phyloP scores from a whole-genome alignment of 2,797 vertebrate species.

The Eremophila alpestris region DNA sequence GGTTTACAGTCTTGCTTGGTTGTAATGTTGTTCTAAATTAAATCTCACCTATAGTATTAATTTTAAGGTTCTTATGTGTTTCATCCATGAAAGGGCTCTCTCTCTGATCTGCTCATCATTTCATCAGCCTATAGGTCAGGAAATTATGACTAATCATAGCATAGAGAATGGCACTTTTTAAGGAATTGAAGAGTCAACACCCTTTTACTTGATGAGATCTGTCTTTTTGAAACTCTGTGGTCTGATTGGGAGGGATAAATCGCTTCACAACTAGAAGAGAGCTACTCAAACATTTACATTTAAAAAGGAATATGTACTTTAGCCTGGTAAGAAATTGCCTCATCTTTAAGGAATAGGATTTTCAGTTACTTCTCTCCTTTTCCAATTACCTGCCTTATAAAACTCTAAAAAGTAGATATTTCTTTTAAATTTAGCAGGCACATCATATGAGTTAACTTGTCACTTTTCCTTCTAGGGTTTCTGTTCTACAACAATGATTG shows the following conservation, averaged over 20 bases:
- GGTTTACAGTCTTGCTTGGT: not conserved
- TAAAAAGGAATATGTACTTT: not conserved
- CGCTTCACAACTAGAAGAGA: not conserved
- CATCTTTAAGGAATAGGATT: not conserved
- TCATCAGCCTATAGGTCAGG: not conserved
- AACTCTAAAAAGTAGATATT: not conserved
- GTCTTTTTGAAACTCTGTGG: not conserved
- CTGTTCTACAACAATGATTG: not conserved
- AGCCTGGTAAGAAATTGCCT: not conserved
- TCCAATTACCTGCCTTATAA: not conserved
- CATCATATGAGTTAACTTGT: not conserved
- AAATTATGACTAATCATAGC: not conserved
- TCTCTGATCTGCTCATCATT: not conserved
- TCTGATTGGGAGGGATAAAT: not conserved
- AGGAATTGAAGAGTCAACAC: not conserved
- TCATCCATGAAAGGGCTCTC: not conserved
- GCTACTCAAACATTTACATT: not conserved
- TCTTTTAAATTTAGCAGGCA: not conserved
- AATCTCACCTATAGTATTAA: not conserved
- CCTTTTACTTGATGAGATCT: not conserved
- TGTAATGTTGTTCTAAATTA: not conserved
- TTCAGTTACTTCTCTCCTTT: not conserved
- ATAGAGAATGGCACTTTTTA: not conserved
- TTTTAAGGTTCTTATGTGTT: not conserved
- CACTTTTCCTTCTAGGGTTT: not conserved